Evolutionary conservation across 2,797 vertebrate species (phyloP).

Genomic region (Threskiornis aethiopicus): DNA sequence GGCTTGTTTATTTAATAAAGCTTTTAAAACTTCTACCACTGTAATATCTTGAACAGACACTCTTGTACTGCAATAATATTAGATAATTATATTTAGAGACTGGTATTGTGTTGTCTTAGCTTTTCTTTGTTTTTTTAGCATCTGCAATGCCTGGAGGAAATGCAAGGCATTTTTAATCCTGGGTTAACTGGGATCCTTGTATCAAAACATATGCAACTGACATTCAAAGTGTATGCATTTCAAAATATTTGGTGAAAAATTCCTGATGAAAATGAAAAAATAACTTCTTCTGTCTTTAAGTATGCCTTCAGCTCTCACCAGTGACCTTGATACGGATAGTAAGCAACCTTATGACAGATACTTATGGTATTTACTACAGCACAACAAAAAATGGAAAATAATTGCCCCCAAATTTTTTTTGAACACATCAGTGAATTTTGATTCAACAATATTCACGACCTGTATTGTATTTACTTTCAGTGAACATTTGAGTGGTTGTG

Average conservation of each 20-base stretch:
- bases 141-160: neutral
- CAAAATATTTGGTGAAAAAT: neutral
- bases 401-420: neutral
- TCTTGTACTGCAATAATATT: neutral
- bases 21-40: neutral
- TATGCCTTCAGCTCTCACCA: neutral
- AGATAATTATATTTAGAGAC: neutral
- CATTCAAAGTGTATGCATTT: neutral
- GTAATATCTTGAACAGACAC: neutral
- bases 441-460: neutral
- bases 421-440: neutral
- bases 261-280: neutral
- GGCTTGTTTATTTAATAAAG: neutral
- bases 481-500: neutral
- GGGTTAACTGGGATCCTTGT: neutral
- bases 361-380: neutral
- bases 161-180: neutral
- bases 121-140: neutral
- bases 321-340: neutral
- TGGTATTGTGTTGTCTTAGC: neutral
- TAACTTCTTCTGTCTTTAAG: neutral
- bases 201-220: neutral
- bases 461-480: neutral
- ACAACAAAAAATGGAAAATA: neutral
- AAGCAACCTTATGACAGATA: neutral